These are phyloP conservation scores for Taxidea taxus DNA, from an alignment of 2,113 vertebrate species.

Conservation along the genomic window DNA sequence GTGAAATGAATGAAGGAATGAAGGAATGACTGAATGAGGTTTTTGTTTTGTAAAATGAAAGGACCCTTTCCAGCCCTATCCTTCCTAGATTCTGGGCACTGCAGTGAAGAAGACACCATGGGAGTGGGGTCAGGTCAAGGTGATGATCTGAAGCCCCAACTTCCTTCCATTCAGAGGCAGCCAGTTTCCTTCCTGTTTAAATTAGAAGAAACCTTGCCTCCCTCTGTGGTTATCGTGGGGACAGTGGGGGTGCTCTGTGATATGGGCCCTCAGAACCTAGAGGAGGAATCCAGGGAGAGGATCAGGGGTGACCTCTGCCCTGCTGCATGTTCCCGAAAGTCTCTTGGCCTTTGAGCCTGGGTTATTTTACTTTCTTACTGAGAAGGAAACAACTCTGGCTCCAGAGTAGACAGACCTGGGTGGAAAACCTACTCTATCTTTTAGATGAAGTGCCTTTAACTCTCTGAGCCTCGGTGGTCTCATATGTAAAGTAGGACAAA, in stretches of 20 bases:
- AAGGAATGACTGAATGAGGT: background rate
- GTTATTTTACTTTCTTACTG: background rate
- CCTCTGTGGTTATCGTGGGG: background rate
- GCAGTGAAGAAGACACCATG: background rate
- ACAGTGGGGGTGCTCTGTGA: background rate
- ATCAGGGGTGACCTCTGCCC: background rate
- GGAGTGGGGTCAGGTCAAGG: background rate
- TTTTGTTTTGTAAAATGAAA: constrained; percentile 14
- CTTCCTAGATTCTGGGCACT: background rate
- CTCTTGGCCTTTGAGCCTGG: background rate
- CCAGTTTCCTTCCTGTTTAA: background rate
- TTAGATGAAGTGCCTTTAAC: background rate
- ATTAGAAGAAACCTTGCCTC: background rate
- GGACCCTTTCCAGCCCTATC: background rate
- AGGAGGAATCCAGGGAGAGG: background rate
- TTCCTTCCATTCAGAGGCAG: background rate
- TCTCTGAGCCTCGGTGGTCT: background rate
- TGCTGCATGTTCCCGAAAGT: background rate
- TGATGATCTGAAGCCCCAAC: background rate
- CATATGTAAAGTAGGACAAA: background rate
- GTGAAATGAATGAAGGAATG: background rate
- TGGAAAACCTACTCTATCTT: background rate
- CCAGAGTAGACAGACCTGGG: background rate
- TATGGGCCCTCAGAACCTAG: background rate
- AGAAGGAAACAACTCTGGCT: background rate